These are phyloP conservation scores for Synanthedon formicaeformis DNA, from an alignment of 2,888 invertebrate species.

Conservation along the genomic window DNA sequence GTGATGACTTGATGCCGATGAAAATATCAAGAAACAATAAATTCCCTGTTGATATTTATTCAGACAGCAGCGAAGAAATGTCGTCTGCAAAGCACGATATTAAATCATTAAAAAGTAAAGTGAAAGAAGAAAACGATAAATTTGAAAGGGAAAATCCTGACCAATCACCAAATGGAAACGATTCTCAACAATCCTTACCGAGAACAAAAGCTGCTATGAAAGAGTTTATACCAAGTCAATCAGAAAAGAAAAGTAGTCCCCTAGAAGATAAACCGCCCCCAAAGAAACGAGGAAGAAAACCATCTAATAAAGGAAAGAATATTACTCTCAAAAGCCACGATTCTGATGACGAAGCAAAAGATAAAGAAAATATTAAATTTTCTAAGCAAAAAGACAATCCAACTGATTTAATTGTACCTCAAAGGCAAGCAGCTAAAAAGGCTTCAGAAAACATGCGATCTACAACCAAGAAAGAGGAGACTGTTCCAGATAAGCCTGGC, in stretches of 20 bases:
- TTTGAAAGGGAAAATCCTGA: slow-evolving; percentile 72
- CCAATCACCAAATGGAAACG: slow-evolving; percentile 74
- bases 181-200: slow-evolving; percentile 76
- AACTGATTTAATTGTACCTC: slow-evolving; percentile 89
- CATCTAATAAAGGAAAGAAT: slow-evolving; percentile 58
- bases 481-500: slow-evolving; percentile 35
- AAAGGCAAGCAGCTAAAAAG: slow-evolving; percentile 90
- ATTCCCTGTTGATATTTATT: slow-evolving; percentile 82
- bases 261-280: slow-evolving; percentile 43
- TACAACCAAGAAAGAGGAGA: slow-evolving; percentile 67
- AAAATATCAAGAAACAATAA: slow-evolving; percentile 68
- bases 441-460: slow-evolving; percentile 88
- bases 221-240: slow-evolving; percentile 75
- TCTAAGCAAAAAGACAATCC: slow-evolving; percentile 71
- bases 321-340: slow-evolving; percentile 27
- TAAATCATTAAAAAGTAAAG: slow-evolving; percentile 67
- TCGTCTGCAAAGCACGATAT: slow-evolving; percentile 39
- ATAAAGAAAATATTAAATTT: slow-evolving; percentile 60
- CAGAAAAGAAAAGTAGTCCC: slow-evolving; percentile 34
- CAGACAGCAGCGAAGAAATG: slow-evolving; percentile 79
- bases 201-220: slow-evolving; percentile 89
- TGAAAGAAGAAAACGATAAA: slow-evolving; percentile 45
- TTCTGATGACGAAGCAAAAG: slow-evolving; percentile 58
- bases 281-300: slow-evolving; percentile 57
- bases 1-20: slow-evolving; percentile 81